A percentile compares a stretch with the other conserved stretches of the same genome.
Evolutionary conservation across 2,113 vertebrate genomes (phyloP).

Genomic region (Spheniscus mendiculus): DNA sequence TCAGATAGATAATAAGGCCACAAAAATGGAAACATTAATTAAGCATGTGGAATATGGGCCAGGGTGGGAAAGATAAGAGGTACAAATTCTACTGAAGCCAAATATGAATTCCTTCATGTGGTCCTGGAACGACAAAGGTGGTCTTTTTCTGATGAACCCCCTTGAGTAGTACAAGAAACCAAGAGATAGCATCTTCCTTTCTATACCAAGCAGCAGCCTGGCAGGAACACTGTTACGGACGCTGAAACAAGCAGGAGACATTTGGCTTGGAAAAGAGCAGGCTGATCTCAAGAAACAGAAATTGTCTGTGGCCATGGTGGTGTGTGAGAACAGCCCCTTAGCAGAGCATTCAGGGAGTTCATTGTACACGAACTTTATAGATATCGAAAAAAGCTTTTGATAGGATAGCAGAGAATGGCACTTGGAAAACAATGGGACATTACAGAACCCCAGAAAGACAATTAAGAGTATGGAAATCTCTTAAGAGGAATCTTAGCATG

Average conservation of each 20-base stretch:
- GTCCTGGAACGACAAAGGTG: background rate
- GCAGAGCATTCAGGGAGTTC: background rate
- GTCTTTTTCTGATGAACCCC: background rate
- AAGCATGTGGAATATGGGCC: background rate
- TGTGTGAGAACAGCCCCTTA: background rate
- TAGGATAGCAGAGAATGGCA: background rate
- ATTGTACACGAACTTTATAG: background rate
- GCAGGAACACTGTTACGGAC: background rate
- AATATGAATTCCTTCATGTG: background rate
- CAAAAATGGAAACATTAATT: constrained; percentile 39
- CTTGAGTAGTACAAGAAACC: background rate
- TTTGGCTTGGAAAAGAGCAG: background rate
- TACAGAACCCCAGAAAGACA: background rate
- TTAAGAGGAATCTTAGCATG: background rate
- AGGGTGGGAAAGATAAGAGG: background rate
- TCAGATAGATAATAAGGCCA: background rate
- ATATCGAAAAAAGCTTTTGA: background rate
- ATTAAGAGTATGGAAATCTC: background rate
- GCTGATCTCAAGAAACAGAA: background rate
- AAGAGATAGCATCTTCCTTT: background rate
- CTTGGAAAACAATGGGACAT: background rate
- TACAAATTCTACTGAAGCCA: background rate
- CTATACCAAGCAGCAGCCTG: background rate
- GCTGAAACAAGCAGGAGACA: background rate
- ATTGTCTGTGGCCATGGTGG: background rate